Percentiles rank a stretch among this genome's conserved stretches.
Evolutionary conservation across 2,888 invertebrate genomes (phyloP).

Genomic region (Spicauda simplicius): DNA sequence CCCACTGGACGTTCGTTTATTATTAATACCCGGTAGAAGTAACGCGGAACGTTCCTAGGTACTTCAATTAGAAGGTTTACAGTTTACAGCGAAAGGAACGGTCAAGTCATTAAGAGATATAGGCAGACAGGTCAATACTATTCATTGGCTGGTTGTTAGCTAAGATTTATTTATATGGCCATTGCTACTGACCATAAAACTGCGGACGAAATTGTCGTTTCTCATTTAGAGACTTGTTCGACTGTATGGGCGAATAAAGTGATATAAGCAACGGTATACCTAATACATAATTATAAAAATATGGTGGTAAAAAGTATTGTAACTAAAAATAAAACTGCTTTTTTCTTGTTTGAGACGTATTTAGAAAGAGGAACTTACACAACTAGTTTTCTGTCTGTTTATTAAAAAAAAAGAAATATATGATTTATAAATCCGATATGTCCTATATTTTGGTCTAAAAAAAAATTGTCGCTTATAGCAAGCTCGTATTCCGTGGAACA

Average conservation of each 20-base stretch:
- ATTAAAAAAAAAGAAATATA: no score
- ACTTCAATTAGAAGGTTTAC: slow-evolving; percentile 34
- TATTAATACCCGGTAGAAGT: slow-evolving; percentile 3
- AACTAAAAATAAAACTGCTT: no score
- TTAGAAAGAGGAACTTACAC: no score
- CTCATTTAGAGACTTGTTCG: slow-evolving; percentile 17
- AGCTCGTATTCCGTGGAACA: neutral
- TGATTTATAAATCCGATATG: no score
- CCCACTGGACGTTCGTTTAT: no score
- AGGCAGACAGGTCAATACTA: slow-evolving; percentile 38
- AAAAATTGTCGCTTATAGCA: neutral
- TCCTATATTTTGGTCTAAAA: neutral
- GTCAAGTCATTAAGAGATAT: slow-evolving; percentile 33
- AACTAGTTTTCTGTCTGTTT: no score
- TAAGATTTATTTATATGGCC: slow-evolving; percentile 28
- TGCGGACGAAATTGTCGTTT: slow-evolving; percentile 19
- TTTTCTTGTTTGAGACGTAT: no score
- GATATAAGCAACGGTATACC: neutral
- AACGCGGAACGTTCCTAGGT: slow-evolving; percentile 11
- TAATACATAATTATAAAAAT: no score
- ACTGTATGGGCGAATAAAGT: neutral
- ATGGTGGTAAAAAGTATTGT: no score
- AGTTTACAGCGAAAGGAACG: slow-evolving; percentile 29
- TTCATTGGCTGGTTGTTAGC: slow-evolving; percentile 34
- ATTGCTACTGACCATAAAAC: slow-evolving; percentile 31